Conservation (phyloP, 2,888 invertebrate genomes). For the Drosophila lacicola region DNA sequence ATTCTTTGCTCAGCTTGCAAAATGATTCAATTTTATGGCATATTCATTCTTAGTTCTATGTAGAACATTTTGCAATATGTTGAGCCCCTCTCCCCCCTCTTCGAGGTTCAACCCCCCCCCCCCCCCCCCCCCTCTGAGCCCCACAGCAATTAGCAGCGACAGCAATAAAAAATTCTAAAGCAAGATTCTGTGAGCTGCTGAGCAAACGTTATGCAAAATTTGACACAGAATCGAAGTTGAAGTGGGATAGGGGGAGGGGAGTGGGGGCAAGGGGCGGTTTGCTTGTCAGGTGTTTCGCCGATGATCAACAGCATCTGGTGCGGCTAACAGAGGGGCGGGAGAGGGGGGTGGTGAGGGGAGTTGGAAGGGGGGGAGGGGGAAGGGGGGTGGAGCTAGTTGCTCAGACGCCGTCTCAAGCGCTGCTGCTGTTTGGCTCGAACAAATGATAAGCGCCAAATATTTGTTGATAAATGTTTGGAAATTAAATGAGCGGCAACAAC, state of each 20-base stretch:
- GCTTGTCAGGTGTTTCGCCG: constrained; percentile 37
- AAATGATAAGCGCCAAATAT: constrained; percentile 79
- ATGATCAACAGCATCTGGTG: constrained; percentile 26
- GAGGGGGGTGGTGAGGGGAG: too few species aligned
- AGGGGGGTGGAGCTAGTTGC: constrained; percentile 13
- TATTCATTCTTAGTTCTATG: not conserved
- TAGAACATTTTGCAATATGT: constrained; percentile 3
- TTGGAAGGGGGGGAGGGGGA: too few species aligned
- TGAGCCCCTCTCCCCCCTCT: constrained; percentile 6
- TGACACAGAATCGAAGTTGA: constrained; percentile 46
- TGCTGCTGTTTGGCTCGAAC: constrained; percentile 60
- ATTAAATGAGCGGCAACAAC: constrained; percentile 75
- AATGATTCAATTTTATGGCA: too few species aligned
- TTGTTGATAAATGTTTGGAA: constrained; percentile 80
- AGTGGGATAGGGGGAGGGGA: not conserved
- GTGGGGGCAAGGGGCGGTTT: too few species aligned
- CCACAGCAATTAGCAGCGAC: constrained; percentile 25
- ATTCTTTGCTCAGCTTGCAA: too few species aligned
- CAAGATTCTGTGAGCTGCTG: constrained; percentile 9
- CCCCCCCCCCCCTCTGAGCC: too few species aligned
- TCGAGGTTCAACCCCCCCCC: not conserved
- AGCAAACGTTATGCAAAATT: constrained; percentile 56
- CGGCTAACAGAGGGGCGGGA: not conserved
- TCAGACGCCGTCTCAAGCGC: constrained; percentile 15
- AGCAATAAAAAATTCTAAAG: constrained; percentile 20